Conservation (phyloP, 2,888 invertebrate genomes). For the Archips xylosteana region DNA sequence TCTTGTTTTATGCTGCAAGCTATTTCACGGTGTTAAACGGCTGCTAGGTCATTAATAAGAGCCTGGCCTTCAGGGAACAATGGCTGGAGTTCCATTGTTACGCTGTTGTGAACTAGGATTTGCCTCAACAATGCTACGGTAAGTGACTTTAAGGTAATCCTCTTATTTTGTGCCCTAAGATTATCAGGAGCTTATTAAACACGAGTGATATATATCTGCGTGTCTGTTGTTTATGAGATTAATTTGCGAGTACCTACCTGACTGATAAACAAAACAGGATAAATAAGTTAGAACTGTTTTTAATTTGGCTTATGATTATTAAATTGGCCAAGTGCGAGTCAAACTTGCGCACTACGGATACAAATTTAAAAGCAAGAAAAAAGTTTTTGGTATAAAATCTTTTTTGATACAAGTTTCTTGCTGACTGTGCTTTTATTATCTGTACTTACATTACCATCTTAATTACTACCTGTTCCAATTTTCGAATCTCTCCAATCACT, state of each 20-base stretch:
- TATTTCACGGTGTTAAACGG: constrained; percentile 37
- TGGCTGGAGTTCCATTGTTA: constrained; percentile 31
- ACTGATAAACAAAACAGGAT: too few species aligned
- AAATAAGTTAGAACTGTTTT: too few species aligned
- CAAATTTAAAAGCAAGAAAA: too few species aligned
- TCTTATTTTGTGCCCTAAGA: constrained; percentile 31
- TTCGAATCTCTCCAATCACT: too few species aligned
- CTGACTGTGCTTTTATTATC: too few species aligned
- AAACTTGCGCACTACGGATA: too few species aligned
- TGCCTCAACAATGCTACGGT: constrained; percentile 34
- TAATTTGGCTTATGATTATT: too few species aligned
- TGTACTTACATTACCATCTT: too few species aligned
- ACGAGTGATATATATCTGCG: background rate
- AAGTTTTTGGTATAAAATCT: too few species aligned
- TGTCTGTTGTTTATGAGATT: background rate
- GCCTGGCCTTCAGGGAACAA: constrained; percentile 29
- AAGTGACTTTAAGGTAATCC: constrained; percentile 40
- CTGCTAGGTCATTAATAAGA: constrained; percentile 41
- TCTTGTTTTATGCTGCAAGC: constrained; percentile 2
- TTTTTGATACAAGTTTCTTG: too few species aligned
- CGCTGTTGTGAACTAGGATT: constrained; percentile 35
- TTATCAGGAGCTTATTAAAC: constrained; percentile 27
- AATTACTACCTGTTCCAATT: too few species aligned
- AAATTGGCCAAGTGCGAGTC: too few species aligned
- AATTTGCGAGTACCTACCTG: background rate